Conservation (phyloP, 2,888 invertebrate species). For the Lordiphosa fenestrarum region DNA sequence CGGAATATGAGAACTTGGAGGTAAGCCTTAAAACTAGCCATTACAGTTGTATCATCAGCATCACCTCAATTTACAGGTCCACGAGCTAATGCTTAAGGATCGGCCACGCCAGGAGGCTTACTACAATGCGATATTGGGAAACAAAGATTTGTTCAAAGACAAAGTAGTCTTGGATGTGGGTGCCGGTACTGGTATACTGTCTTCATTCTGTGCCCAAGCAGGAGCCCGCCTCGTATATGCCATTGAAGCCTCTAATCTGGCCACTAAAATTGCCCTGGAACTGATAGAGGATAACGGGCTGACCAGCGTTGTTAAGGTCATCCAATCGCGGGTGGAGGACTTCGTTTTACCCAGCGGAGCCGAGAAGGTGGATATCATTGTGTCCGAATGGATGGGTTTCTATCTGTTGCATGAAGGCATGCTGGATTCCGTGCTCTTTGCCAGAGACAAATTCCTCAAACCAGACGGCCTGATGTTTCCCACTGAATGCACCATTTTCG, state of each 20-base stretch:
- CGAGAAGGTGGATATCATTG: slow-evolving; percentile 91
- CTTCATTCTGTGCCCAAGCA: slow-evolving; percentile 92
- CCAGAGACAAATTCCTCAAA: slow-evolving; percentile 90
- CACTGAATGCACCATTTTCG: slow-evolving; percentile 83
- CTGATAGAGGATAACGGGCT: slow-evolving; percentile 87
- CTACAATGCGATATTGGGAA: slow-evolving; percentile 87
- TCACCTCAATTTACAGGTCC: slow-evolving; percentile 83
- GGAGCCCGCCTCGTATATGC: slow-evolving; percentile 94
- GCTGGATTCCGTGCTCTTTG: slow-evolving; percentile 93
- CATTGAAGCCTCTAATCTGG: slow-evolving; percentile 89
- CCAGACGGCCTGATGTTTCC: slow-evolving; percentile 89
- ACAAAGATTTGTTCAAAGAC: slow-evolving; percentile 85
- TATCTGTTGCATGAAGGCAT: slow-evolving; percentile 97
- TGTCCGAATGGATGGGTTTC: slow-evolving; percentile 99
- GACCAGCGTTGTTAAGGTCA: slow-evolving; percentile 84
- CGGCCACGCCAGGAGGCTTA: slow-evolving; percentile 88
- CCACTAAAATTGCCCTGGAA: slow-evolving; percentile 84
- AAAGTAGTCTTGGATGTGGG: slow-evolving; percentile 93
- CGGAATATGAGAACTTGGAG: slow-evolving; percentile 88
- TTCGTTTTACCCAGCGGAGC: slow-evolving; percentile 83
- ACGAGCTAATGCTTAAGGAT: slow-evolving; percentile 90
- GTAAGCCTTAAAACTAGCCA: slow-evolving; percentile 80
- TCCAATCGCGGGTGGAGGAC: slow-evolving; percentile 81
- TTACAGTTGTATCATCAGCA: background rate
- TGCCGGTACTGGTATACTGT: slow-evolving; percentile 93